Evolutionary conservation across 2,797 vertebrate species (phyloP).

Genomic region (Peromyscus aztecus): DNA sequence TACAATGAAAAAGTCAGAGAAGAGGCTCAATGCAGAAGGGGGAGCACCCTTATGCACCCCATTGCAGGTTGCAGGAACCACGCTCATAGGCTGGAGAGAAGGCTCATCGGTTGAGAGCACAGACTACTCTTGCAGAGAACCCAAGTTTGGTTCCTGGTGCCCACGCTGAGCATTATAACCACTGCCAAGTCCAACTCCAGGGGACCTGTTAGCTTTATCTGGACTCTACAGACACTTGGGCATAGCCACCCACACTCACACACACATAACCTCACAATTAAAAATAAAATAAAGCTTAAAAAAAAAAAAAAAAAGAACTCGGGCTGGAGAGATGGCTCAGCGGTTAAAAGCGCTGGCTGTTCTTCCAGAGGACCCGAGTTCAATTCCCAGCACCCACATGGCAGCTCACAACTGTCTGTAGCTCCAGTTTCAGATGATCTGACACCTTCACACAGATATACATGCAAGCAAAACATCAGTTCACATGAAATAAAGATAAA

Average conservation of each 20-base stretch:
- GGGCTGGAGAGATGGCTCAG: no score
- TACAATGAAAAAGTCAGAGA: not conserved
- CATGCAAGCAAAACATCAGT: no score
- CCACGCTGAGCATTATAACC: not conserved
- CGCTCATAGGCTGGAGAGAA: not conserved
- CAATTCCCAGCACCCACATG: no score
- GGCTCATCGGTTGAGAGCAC: not conserved
- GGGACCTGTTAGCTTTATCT: not conserved
- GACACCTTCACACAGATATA: no score
- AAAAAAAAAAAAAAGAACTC: not conserved
- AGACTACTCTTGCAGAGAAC: not conserved
- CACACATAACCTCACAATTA: not conserved
- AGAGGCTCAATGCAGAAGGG: not conserved
- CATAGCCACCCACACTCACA: not conserved
- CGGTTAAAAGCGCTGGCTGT: no score
- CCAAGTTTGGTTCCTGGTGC: not conserved
- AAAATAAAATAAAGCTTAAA: not conserved
- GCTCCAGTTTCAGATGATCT: no score
- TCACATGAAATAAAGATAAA: no score
- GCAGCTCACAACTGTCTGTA: no score
- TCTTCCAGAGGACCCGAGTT: no score
- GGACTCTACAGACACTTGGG: no score
- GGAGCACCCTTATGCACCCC: accelerated
- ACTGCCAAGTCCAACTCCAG: not conserved
- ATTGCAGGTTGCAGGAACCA: not conserved